These are phyloP conservation scores for Erebia ligea DNA, from an alignment of 2,888 invertebrate genomes.

Conservation along the genomic window DNA sequence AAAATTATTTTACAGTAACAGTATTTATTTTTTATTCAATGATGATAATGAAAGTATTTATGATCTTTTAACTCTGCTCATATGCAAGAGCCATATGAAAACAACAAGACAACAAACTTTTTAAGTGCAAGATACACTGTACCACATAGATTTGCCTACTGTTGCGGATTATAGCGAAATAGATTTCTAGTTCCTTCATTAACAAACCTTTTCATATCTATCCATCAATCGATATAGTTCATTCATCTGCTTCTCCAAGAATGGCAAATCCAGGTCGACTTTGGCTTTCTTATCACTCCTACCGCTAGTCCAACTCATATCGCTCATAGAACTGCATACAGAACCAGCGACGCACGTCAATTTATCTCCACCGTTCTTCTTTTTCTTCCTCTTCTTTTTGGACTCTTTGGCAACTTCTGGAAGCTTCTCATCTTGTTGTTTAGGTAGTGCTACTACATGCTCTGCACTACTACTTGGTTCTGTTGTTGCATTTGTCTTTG, in stretches of 20 bases:
- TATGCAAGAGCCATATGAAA: too few relatives aligned
- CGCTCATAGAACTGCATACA: slow-evolving; percentile 66
- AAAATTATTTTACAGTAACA: too few relatives aligned
- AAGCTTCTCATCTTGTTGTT: slow-evolving; percentile 10
- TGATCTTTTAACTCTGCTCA: too few relatives aligned
- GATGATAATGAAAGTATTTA: too few relatives aligned
- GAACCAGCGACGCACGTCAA: slow-evolving; percentile 59
- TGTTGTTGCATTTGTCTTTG: slow-evolving; percentile 16
- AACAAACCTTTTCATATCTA: slow-evolving; percentile 57
- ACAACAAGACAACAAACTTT: slow-evolving; percentile 48
- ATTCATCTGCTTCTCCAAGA: slow-evolving; percentile 80
- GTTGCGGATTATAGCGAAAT: too few relatives aligned
- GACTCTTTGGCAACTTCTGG: slow-evolving; percentile 31
- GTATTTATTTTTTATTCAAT: too few relatives aligned
- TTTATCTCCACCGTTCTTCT: slow-evolving; percentile 40
- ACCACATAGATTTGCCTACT: too few relatives aligned
- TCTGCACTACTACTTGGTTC: slow-evolving; percentile 4
- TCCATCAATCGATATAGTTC: slow-evolving; percentile 78
- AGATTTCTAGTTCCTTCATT: too few relatives aligned
- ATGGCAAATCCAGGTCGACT: slow-evolving; percentile 59
- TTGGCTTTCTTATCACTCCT: slow-evolving; percentile 45
- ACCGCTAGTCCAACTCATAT: slow-evolving; percentile 59
- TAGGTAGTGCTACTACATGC: slow-evolving; percentile 15
- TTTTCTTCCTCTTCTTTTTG: slow-evolving; percentile 40
- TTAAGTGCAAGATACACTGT: too few relatives aligned